Base-by-base conservation (phyloP, 2,797 vertebrate species). In the Rhinella marina region DNA sequence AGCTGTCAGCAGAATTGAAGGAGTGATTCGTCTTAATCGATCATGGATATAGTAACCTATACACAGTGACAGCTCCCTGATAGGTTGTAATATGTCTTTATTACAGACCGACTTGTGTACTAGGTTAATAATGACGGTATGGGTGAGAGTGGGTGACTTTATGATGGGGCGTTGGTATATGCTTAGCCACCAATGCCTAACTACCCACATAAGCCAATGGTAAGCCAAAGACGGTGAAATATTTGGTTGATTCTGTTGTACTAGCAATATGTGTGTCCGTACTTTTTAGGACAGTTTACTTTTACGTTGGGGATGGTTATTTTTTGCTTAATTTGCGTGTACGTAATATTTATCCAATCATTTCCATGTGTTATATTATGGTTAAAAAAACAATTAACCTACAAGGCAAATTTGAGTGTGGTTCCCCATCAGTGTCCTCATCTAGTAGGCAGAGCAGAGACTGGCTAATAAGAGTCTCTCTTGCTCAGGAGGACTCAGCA, bases 21-120 rank as follows among this genome's bases (percentile, higher is more conserved):
- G 70, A 83, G 25, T 61, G 29, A 75, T 84, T 75, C 25, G 23
- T 84, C 70, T 84, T 59, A 61, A 75, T 84, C 41, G 70, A 84
- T 84, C 32, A 23, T 17, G 48, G 56, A n/a, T 73, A 19, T 48
- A 61, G 54, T 23, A 48, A 61, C 50, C 64, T 72, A 83, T 57
- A 83, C 29, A 50, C 7, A 17, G 82, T 84, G 70, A 84, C 70
- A 75, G 32, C 57, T 75, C 29, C 82, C 29, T 73, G 29, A 84
- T 29, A 25, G 70, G 4, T 9, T 75, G 54, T 57, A 54, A 84
- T 84, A 84, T 59, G 32, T 73, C 68, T 73, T 32, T 48, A 84
- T 59, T 73, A 75, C 12, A 59, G 29, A 29, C 11, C 59, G 54
- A 41, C 82, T 17, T 61, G 54, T 48, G 70, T 41, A 57, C 17